Evolutionary conservation across 2,888 invertebrate species (phyloP), one percentile per base, ranked within the genome.

Genomic region (Abrostola tripartita): DNA sequence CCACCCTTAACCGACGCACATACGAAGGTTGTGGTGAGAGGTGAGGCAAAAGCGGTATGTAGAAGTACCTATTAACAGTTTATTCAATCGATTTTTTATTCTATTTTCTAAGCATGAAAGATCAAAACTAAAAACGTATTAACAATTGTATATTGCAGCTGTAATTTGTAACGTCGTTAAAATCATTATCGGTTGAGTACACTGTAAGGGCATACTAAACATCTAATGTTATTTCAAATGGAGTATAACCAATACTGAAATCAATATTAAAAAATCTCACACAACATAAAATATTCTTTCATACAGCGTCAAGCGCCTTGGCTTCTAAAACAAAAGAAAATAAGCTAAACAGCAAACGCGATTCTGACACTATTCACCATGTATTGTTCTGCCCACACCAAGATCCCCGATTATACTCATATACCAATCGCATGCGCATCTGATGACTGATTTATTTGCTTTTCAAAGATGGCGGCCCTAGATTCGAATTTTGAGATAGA

Each of bases 331-430:
- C 62, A 76, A 68, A 67, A 76, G 52, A 61, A 65, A 70, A 76
- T 67, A 58, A 63, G 52, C 37, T 66, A 71, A 73, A 57, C 76
- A 41, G 61, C 47, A 56, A 68, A 70, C 62, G 59, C 62, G 78
- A 68, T 65, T 62, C 67, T 52, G 72, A 79, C 76, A 76, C 69
- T 58, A 78, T 71, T 58, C 51, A 56, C 68, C 65, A 81, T 76
- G 78, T 78, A 86, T 86, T 89, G 88, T 89, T 86, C 88, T 75
- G 62, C 89, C 89, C 88, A 89, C 88, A 83, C 84, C 52, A 24
- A 83, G 88, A 88, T 89, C 69, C 56, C 49, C 74, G 88, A 89
- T 89, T 84, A 68, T 11, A 64, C 74, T 65, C 65, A 76, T 70
- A 74, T 65, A 70, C 71, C 68, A 79, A 82, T 83, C 80, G 69